Base-by-base conservation (phyloP, 2,797 vertebrate species). In the Mergus octosetaceus region DNA sequence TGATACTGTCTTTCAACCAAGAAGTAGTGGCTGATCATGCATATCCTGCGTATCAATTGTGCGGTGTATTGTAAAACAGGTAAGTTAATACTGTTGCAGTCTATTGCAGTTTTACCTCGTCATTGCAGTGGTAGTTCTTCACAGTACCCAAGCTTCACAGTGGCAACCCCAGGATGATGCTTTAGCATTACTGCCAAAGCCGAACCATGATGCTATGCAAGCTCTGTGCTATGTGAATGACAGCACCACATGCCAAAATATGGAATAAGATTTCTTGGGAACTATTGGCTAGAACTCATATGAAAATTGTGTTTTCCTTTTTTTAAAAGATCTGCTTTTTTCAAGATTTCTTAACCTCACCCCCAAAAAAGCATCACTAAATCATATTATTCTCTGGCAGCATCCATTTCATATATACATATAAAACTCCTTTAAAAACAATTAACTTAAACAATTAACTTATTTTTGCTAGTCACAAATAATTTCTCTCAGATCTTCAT, bases 121-220 rank as follows among this genome's bases (percentile, higher is more conserved):
- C 28, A 7, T 6, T 64, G 61, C 38, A 21, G 61, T 27, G 24
- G 38, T 20, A 66, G 58, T 34, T 38, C 36, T 70, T 74, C 30
- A 2, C 24, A 66, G 51, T 36, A 90, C 6, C 60, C 27, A 43
- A 22, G 61, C 41, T 49, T 53, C 20, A 25, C 19, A 73, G 20
- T 0, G 1, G 8, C n/a, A 56, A 13, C 24, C 15, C 38, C 38
- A 16, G 77, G 22, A 28, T 70, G 41, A 41, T 53, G 51, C 36
- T 47, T 1, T n/a, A 58, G 49, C 7, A 8, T 1, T 1, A 7
- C 11, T 21, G 12, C 28, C 6, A 51, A 70, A 19, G 51, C 18
- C 0, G 2, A 87, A 74, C 2, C 24, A 22, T 30, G 5, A 2
- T 4, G 3, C 41, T 36, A 21, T 0, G 2, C 28, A 34, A 1